Percentiles rank a stretch among this genome's conserved stretches.
Evolutionary conservation across 2,888 invertebrate genomes (phyloP).

Genomic region (Arge pagana): DNA sequence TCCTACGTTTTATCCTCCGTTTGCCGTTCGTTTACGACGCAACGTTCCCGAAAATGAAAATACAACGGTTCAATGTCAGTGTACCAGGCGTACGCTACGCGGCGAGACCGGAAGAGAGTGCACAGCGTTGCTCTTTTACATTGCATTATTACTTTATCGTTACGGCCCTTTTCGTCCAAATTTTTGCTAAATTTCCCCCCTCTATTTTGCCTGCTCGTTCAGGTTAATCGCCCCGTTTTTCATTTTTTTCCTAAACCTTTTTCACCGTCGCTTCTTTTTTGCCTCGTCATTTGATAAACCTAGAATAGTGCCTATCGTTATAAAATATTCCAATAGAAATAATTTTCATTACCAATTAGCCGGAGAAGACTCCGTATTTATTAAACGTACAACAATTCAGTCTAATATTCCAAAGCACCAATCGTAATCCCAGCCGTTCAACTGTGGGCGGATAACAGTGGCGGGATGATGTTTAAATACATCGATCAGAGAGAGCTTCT

Average conservation of each 20-base stretch:
- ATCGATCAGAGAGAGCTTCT: constrained; percentile 19
- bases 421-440: constrained; percentile 32
- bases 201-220: too few species aligned
- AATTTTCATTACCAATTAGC: constrained; percentile 26
- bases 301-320: constrained; percentile 23
- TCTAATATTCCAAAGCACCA: constrained; percentile 58
- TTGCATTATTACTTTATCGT: too few species aligned
- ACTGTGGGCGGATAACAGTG: constrained; percentile 21
- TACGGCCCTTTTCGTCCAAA: too few species aligned
- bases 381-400: constrained; percentile 54
- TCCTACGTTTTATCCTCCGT: constrained; percentile 10
- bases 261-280: too few species aligned
- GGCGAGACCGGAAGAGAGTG: not conserved
- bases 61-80: too few species aligned
- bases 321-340: constrained; percentile 46
- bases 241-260: too few species aligned
- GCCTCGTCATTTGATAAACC: too few species aligned
- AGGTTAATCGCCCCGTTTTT: too few species aligned
- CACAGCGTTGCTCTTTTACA: constrained; percentile 15
- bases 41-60: too few species aligned
- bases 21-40: constrained; percentile 19
- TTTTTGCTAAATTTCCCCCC: too few species aligned
- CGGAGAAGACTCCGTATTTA: constrained; percentile 23
- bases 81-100: too few species aligned
- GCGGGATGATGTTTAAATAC: constrained; percentile 23